These are phyloP conservation scores for Nipponia nippon DNA, from an alignment of 2,113 vertebrate species.

Conservation along the genomic window DNA sequence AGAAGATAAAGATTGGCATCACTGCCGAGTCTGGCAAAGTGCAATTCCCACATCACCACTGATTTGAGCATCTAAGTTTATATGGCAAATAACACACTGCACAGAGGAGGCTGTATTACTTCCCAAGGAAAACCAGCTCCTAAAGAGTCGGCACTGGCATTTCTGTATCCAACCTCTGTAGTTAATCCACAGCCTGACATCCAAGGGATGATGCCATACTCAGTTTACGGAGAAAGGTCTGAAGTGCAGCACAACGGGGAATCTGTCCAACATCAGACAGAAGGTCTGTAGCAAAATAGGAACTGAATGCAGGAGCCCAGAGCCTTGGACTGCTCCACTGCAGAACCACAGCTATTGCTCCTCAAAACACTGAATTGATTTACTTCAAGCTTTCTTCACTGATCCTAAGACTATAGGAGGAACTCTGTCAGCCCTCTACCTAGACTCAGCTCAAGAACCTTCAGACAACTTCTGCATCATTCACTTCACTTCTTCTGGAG, in stretches of 20 bases:
- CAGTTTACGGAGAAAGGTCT: neutral
- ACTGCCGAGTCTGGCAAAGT: rapidly evolving
- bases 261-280: neutral
- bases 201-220: neutral
- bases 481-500: neutral
- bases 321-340: too few species aligned
- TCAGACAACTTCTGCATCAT: neutral
- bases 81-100: neutral
- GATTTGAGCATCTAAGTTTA: neutral
- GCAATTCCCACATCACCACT: neutral
- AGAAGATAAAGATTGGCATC: neutral
- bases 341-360: neutral
- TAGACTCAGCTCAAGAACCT: neutral
- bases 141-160: rapidly evolving
- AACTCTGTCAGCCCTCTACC: neutral
- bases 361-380: neutral
- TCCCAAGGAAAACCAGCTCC: neutral
- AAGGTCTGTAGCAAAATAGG: neutral
- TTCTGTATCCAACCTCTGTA: neutral
- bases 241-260: neutral
- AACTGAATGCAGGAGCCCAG: neutral
- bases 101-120: neutral
- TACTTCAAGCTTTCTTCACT: neutral
- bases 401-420: neutral
- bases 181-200: neutral